Base-by-base conservation (phyloP, 2,797 vertebrate species). In the Cryptoblepharus egeriae region DNA sequence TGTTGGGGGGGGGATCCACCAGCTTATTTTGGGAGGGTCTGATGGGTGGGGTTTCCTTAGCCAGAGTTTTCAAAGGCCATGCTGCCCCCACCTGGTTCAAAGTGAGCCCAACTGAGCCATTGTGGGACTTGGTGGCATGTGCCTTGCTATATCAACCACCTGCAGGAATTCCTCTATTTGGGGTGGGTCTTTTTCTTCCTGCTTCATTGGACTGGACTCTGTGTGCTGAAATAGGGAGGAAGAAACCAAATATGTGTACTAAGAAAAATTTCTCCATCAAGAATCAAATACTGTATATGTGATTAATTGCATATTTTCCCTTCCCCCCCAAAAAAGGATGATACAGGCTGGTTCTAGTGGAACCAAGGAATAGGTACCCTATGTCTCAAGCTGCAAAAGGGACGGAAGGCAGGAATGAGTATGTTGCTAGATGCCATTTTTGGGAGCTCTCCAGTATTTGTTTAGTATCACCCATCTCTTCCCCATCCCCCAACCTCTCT, bases 341-440 rank as follows among this genome's bases (percentile, higher is more conserved):
- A 49, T 22, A 35, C 5, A 39, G 37, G 68, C 68, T 68, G 69
- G 83, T n/a, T n/a, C 64, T 35, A 71, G 65, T 80, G 81, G 89
- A 87, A 85, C 76, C 64, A 26, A 10, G 49, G 30, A 39, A 49
- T 0, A 69, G 80, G 76, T 32, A 76, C 83, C 65, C 63, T 69
- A 72, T 35, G 16, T 69, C n/a, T 52, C 28, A 28, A 67, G 61
- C 60, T 49, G 52, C 80, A 70, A 55, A 5, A 71, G 55, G 61
- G 70, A 58, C 24, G 75, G 55, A 55, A 67, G 39, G 26, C 5
- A 22, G 26, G 37, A 61, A 28, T 55, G 42, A 78, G 76, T 55
- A 83, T 69, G 84, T 71, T 74, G 83, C 73, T 28, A 89, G 91
- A 91, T 95, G 93, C 94, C 94, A 95, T 94, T 85, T 93, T 94